phyloP scores from a whole-genome alignment of 2,888 invertebrate genomes.

The Prosapia bicincta region DNA sequence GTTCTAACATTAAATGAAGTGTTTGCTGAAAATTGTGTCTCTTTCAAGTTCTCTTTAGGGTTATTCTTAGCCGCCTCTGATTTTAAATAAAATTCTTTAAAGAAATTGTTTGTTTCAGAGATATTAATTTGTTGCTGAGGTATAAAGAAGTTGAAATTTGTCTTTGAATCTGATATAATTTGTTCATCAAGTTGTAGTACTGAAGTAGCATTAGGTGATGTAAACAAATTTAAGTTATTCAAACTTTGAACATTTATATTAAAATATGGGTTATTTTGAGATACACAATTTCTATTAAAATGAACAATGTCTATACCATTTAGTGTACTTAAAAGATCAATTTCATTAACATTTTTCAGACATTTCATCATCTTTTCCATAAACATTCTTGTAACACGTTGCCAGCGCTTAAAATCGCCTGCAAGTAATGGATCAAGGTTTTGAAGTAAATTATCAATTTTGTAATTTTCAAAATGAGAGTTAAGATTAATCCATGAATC shows the following conservation, averaged over 20 bases:
- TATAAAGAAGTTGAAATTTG: not conserved
- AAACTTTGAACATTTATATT: not conserved
- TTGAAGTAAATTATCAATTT: not conserved
- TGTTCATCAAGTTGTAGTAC: not conserved
- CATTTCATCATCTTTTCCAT: conserved; percentile 8
- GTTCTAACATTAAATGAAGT: not conserved
- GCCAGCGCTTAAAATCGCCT: conserved; percentile 12
- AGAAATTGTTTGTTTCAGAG: not conserved
- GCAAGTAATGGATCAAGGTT: conserved; percentile 1
- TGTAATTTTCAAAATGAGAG: conserved; percentile 8
- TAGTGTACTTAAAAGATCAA: not conserved
- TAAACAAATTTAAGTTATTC: not conserved
- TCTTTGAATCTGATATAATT: not conserved
- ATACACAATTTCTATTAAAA: not conserved
- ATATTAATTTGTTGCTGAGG: not conserved
- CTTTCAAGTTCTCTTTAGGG: not conserved
- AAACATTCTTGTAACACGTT: conserved; percentile 12
- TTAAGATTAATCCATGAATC: conserved; percentile 15
- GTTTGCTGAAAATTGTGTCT: not conserved
- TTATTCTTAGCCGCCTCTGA: not conserved
- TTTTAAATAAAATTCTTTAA: not conserved
- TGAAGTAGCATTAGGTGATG: not conserved
- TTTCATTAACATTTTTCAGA: not conserved
- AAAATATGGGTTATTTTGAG: not conserved
- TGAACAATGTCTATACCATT: not conserved